Conservation (phyloP, 2,888 invertebrate species). For the Sussaba pulchella region DNA sequence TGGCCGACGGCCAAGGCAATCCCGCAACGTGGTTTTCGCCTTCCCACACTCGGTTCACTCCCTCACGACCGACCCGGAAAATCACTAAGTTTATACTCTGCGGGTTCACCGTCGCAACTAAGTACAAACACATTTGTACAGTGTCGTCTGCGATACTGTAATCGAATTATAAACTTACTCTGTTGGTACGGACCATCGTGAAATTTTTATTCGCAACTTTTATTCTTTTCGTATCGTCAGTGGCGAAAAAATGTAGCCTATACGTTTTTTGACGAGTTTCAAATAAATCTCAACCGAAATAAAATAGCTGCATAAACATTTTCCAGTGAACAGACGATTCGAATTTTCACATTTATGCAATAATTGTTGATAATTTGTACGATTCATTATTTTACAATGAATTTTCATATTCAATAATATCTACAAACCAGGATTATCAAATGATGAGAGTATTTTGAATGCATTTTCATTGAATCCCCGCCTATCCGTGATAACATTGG, state of each 20-base stretch:
- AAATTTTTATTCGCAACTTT: background rate
- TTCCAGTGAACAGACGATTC: no score
- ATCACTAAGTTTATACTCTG: no score
- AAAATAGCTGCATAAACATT: no score
- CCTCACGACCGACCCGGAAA: background rate
- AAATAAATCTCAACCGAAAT: no score
- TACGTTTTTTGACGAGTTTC: background rate
- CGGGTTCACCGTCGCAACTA: background rate
- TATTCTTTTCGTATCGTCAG: background rate
- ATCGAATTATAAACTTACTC: background rate
- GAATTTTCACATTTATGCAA: no score
- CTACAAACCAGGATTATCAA: no score
- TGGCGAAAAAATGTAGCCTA: background rate
- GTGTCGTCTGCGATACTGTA: background rate
- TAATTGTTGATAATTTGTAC: no score
- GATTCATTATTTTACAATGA: no score
- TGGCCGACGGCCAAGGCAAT: slow-evolving; percentile 44
- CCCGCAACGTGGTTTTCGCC: slow-evolving; percentile 58
- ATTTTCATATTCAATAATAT: no score
- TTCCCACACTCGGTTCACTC: slow-evolving; percentile 39
- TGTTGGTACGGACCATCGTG: background rate
- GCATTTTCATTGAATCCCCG: no score
- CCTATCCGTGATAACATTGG: no score
- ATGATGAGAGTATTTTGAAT: no score
- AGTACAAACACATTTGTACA: background rate